Percentiles rank a stretch among this genome's conserved stretches.
Evolutionary conservation across 2,797 vertebrate species (phyloP).

Genomic region (Morus bassanus): DNA sequence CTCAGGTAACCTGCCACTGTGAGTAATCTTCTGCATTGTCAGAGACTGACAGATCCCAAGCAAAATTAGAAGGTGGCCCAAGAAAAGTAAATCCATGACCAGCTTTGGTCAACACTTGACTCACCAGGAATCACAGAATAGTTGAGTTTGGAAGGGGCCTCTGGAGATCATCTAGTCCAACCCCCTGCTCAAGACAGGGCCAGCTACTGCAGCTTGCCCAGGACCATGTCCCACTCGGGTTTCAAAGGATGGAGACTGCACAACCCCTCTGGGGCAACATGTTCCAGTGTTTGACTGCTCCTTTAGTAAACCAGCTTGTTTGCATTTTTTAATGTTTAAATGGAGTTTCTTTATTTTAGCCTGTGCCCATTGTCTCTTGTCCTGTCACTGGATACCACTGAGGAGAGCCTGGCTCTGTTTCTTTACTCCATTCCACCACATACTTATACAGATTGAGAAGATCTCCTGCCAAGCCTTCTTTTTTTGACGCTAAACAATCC

Average conservation of each 20-base stretch:
- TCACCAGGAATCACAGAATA: not conserved
- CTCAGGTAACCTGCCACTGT: not conserved
- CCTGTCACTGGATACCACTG: not conserved
- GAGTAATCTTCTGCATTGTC: not conserved
- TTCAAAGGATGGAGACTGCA: not conserved
- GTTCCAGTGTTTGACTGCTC: not conserved
- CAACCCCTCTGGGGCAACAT: not conserved
- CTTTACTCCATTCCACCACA: not conserved
- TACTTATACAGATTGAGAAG: not conserved
- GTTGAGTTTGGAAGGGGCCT: not conserved
- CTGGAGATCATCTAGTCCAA: not conserved
- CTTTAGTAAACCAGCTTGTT: not conserved
- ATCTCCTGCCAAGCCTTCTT: not conserved
- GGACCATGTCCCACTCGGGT: not conserved
- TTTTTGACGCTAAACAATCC: not conserved
- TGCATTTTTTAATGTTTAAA: not conserved
- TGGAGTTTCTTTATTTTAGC: not conserved
- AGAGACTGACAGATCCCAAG: not conserved
- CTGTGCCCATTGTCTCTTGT: not conserved
- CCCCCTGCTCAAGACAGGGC: not conserved
- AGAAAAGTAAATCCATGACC: not conserved
- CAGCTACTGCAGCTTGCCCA: not conserved
- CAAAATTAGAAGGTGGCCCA: not conserved
- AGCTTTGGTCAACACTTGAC: not conserved
- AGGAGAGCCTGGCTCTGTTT: not conserved